Evolutionary conservation across 1,140 invertebrate species (phyloP), one percentile per base, ranked within the genome.

Genomic region (Cherax quadricarinatus): DNA sequence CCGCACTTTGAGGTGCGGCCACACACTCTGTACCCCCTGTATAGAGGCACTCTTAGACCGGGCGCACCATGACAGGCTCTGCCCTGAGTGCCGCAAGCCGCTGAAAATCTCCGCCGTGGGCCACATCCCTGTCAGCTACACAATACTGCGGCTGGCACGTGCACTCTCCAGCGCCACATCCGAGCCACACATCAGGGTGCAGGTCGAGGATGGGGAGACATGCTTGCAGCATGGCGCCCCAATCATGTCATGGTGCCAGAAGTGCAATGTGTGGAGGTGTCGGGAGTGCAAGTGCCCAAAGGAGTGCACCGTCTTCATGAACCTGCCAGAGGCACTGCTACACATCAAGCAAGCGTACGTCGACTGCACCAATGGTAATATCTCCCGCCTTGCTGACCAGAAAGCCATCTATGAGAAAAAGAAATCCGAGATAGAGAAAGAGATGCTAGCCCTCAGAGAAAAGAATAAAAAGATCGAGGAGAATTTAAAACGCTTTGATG

Each of bases 1-100:
- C 9, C 80, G 88, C 24, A 90, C 88, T 14, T 66, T 90, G n/a
- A 62, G 88, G 9, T 90, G 88, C 66, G 88, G 88, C 66, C 88
- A 90, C 66, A 85, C 88, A 3, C 66, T 90, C 0, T 90, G 88
- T 21, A 57, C 88, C 1, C 82, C 82, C 12, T 90, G 88, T 48
- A 62, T 90, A 70, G 66, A 75, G 14, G 49, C 53, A 21, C 81
- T 90, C 51, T 62, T 90, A 7, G 5, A 53, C 7, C 41, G 53
- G n/a, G 10, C 21, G 10, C 41, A 53, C 5, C 41, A n/a, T 0
- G 81, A 90, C 41, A 57, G 88, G 14, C 53, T 48, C 49, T 90
- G 88, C 78, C 88, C 88, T 0, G 88, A 90, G 82, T 90, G 88
- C 53, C 82, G 88, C 70, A 62, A 84, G 4, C 51, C 88, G 12